Evolutionary conservation across 1,140 invertebrate species (phyloP).

Genomic region (Drosophila lowei): DNA sequence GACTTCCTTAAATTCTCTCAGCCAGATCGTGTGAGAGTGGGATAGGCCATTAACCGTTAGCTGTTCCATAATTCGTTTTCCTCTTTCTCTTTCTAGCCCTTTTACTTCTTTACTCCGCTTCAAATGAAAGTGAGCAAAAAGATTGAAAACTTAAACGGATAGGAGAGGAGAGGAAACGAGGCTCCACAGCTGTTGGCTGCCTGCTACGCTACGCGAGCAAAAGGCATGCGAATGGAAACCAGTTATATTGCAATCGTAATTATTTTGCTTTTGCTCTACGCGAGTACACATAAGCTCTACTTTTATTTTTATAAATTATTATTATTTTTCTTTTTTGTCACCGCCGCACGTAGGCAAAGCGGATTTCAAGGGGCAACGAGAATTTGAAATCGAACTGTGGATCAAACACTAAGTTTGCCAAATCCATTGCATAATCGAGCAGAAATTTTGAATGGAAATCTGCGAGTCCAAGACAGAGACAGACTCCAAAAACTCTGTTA

Average conservation of each 20-base stretch:
- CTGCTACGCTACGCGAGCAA: not conserved
- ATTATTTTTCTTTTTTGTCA: constrained; percentile 1
- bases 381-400: constrained; percentile 13
- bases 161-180: too few relatives aligned
- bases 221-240: constrained; percentile 34
- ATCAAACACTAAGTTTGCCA: constrained; percentile 10
- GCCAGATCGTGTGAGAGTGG: too few relatives aligned
- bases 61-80: too few relatives aligned
- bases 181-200: not conserved
- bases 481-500: constrained; percentile 15
- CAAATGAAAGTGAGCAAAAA: too few relatives aligned
- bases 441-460: constrained; percentile 25
- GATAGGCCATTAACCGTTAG: too few relatives aligned
- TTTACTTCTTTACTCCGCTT: too few relatives aligned
- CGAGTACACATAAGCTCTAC: constrained; percentile 1
- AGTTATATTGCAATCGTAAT: constrained; percentile 51
- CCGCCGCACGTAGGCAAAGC: constrained; percentile 21
- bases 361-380: constrained; percentile 11
- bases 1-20: too few relatives aligned
- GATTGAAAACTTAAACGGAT: too few relatives aligned
- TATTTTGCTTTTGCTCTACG: not conserved
- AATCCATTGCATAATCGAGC: constrained; percentile 34
- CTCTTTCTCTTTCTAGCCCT: too few relatives aligned
- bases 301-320: constrained; percentile 11
- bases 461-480: not conserved